Evolutionary conservation across 2,888 invertebrate genomes (phyloP).

Genomic region (Pseudococcus longispinus): DNA sequence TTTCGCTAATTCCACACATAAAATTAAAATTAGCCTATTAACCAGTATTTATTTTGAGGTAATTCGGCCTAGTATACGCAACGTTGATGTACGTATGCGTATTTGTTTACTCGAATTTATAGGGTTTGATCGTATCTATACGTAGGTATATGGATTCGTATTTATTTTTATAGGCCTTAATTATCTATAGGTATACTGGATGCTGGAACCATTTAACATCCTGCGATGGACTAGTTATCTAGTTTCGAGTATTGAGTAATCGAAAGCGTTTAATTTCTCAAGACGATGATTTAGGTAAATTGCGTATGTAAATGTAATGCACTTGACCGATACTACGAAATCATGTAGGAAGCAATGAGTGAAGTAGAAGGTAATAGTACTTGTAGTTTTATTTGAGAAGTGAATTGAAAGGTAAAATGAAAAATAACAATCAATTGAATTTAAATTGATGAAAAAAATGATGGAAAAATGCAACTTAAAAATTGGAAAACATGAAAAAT

Average conservation of each 20-base stretch:
- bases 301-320: no score
- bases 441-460: no score
- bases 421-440: no score
- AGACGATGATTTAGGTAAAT: no score
- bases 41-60: conserved; percentile 47
- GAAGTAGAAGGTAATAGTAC: no score
- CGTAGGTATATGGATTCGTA: background rate
- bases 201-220: background rate
- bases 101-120: background rate
- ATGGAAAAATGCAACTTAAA: no score
- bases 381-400: no score
- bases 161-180: background rate
- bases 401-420: no score
- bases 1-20: conserved; percentile 7
- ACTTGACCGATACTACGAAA: no score
- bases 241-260: background rate
- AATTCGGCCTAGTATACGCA: conserved; percentile 22
- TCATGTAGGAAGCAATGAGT: no score
- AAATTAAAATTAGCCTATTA: conserved; percentile 52
- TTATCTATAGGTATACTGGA: background rate
- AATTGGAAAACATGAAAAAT: no score
- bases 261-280: background rate
- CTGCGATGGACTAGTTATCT: background rate
- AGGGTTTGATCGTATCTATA: background rate
- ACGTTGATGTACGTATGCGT: background rate